phyloP scores from a whole-genome alignment of 2,888 invertebrate species.

The Parnassius smintheus region DNA sequence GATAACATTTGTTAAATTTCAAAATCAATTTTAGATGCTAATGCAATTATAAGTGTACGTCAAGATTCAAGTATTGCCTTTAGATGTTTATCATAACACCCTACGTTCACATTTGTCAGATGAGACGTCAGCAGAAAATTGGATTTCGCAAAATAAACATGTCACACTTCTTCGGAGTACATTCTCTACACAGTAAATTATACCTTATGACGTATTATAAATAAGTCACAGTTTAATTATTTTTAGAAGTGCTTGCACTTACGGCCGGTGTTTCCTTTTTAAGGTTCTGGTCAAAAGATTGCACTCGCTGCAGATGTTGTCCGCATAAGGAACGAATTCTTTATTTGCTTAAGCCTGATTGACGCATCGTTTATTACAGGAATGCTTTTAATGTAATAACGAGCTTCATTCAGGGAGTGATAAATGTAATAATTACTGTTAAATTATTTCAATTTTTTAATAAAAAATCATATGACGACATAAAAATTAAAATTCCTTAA shows the following conservation, averaged over 20 bases:
- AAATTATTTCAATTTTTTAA: no score
- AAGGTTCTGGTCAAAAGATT: slow-evolving; percentile 45
- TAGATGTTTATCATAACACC: slow-evolving; percentile 56
- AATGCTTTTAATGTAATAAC: slow-evolving; percentile 44
- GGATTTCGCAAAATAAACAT: slow-evolving; percentile 46
- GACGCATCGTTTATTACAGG: slow-evolving; percentile 54
- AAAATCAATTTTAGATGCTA: slow-evolving; percentile 1
- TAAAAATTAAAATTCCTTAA: no score
- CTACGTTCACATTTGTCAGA: slow-evolving; percentile 62
- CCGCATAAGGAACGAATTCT: slow-evolving; percentile 41
- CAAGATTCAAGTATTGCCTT: slow-evolving; percentile 39
- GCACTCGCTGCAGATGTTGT: slow-evolving; percentile 48
- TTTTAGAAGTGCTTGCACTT: slow-evolving; percentile 2
- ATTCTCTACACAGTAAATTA: slow-evolving; percentile 28
- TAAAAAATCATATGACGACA: no score
- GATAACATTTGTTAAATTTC: not conserved
- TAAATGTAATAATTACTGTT: slow-evolving; percentile 47
- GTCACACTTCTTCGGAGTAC: slow-evolving; percentile 30
- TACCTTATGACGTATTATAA: slow-evolving; percentile 30
- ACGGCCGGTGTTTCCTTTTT: slow-evolving; percentile 33
- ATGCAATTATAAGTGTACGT: slow-evolving; percentile 34
- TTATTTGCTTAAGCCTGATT: slow-evolving; percentile 61
- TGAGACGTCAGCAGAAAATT: slow-evolving; percentile 48
- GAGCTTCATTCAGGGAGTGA: slow-evolving; percentile 49
- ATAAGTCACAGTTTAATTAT: slow-evolving; percentile 29